Percentiles rank a stretch among this genome's conserved stretches.
These are phyloP conservation scores for Chelmon rostratus DNA, from an alignment of 2,797 vertebrate genomes.

Conservation along the genomic window DNA sequence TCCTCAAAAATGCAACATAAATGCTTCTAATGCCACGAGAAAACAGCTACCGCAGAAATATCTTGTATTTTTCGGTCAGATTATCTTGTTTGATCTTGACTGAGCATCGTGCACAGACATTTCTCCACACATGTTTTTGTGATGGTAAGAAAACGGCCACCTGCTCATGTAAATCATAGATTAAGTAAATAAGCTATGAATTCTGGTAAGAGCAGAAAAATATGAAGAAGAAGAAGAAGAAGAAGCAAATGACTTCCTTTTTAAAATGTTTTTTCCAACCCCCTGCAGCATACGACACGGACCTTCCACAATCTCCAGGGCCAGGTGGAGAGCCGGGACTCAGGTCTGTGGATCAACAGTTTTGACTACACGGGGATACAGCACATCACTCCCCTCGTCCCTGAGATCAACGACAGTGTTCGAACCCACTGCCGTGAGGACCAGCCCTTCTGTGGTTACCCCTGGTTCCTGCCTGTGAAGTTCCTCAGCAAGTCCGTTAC, in stretches of 20 bases:
- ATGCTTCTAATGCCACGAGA: too few relatives aligned
- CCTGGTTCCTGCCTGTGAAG: conserved; percentile 96
- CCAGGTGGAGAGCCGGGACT: conserved; percentile 90
- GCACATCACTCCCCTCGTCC: conserved; percentile 91
- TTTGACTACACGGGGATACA: conserved; percentile 95
- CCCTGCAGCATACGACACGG: conserved; percentile 89
- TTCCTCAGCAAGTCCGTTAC: conserved; percentile 92
- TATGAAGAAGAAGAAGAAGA: not conserved
- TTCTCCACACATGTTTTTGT: not conserved
- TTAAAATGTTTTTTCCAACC: not conserved
- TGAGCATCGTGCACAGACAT: not conserved
- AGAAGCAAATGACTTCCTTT: not conserved
- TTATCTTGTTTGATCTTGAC: not conserved
- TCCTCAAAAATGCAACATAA: not conserved
- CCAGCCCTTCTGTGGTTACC: conserved; percentile 94
- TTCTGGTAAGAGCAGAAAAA: not conserved
- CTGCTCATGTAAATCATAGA: conserved; percentile 10
- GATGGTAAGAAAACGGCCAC: not conserved
- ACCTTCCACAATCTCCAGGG: conserved; percentile 91
- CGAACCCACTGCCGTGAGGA: conserved; percentile 87
- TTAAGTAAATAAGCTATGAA: too few relatives aligned
- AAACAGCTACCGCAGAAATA: not conserved
- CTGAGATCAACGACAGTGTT: conserved; percentile 93
- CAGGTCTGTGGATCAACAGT: conserved; percentile 97
- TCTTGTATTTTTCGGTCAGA: not conserved